Conservation (phyloP, 37 sponge, comb jelly and placozoan species). For the Amphimedon queenslandica region DNA sequence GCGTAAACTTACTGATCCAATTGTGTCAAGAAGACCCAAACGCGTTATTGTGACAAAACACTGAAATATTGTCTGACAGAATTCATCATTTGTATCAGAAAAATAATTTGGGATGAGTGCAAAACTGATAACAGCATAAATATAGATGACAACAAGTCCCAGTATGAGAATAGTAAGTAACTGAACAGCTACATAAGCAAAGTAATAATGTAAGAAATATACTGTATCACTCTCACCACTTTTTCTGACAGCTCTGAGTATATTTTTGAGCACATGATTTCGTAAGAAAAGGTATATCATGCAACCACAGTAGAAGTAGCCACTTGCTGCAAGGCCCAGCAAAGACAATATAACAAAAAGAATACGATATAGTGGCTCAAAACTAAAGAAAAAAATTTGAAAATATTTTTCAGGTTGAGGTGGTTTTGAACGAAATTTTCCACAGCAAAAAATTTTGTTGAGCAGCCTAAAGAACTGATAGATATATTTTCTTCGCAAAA, state of each 20-base stretch:
- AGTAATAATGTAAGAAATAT: no score
- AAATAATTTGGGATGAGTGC: not conserved
- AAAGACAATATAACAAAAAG: not conserved
- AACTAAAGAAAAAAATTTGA: not conserved
- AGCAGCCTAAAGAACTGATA: not conserved
- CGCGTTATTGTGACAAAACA: not conserved
- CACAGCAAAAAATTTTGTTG: not conserved
- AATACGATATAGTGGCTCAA: not conserved
- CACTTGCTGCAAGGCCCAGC: not conserved
- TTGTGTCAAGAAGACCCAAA: not conserved
- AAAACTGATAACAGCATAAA: not conserved
- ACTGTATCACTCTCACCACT: not conserved
- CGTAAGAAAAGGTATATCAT: not conserved
- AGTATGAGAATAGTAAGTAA: not conserved
- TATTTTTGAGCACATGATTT: not conserved
- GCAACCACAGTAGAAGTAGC: not conserved
- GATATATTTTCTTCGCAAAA: not conserved
- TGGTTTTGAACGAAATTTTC: not conserved
- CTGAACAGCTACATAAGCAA: not conserved
- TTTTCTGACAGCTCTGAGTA: not conserved
- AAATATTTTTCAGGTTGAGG: not conserved
- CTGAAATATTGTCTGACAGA: not conserved
- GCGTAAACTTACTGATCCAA: not conserved
- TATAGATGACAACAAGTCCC: not conserved
- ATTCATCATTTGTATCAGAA: not conserved